Evolutionary conservation across 2,888 invertebrate genomes (phyloP), one percentile per base, ranked within the genome.

Genomic region (Thera britannica): DNA sequence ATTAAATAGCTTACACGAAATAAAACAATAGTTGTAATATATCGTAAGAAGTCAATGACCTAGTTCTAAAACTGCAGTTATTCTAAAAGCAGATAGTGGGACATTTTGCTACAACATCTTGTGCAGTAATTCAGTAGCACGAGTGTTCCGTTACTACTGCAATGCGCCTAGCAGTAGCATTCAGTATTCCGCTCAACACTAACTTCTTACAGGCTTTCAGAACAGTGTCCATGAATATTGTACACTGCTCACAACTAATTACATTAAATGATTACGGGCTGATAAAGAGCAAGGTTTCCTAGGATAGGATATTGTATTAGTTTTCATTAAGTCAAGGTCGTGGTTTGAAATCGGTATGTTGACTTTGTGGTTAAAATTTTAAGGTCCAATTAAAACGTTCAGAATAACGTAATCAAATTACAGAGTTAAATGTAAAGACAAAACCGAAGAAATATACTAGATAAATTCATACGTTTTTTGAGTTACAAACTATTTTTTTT

Each of bases 141-240:
- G 52, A 12, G 51, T 60, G 8, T 51, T 49, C 38, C 12, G 41
- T 38, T 41, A 46, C 46, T 48, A 36, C 62, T 62, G 62, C 62
- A 62, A 55, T 62, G 62, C 62, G 62, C 55, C 62, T 62, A 44
- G 36, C 62, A 46, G 35, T 62, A 44, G 36, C 62, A 46, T 46
- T 62, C 11, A 36, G 55, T 55, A 62, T 55, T 62, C 62, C 7
- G 44, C 55, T 35, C 55, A 12, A 3, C 44, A 34, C 44, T 46
- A 35, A 55, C 46, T 48, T 46, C 62, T 46, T 62, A 54, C 54
- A 54, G 35, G 7, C 52, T 61, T 46, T 7, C 34, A 38, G 7
- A 54, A 7, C 23, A 34, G 34, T 34, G 12, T 38, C 41, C 41
- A 6, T 61, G 41, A 52, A 44, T 54, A 52, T 41, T 23, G 23